Evolutionary conservation across 2,888 invertebrate species (phyloP), one percentile per base, ranked within the genome.

Genomic region (Lasioglossum oenotherae): DNA sequence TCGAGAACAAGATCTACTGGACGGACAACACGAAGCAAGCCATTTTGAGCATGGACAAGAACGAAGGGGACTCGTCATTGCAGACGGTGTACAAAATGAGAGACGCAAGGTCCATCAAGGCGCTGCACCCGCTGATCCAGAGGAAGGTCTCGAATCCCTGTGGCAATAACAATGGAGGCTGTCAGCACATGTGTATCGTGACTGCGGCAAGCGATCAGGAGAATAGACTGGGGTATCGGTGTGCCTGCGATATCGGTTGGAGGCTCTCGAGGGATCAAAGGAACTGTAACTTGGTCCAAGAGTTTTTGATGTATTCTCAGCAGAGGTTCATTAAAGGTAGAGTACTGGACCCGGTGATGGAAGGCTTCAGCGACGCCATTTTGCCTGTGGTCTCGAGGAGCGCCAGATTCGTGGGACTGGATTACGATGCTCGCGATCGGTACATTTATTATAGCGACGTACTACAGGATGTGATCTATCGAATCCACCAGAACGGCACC

Each of bases 361-460:
- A 98, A 94, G 98, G 98, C 0, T 98, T 99, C 94, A 98, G 98
- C 92, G 99, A 99, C 94, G 99, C 99, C 10, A 99, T 99, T 80
- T 96, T 98, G 53, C 99, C 99, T 0, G 98, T 99, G 0, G 98
- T 99, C 0, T 98, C 99, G 0, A 96, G 98, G 79, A 96, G 99
- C 53, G 99, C 99, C 0, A 96, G 99, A 91, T 99, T 99, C 94
- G 99, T 99, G 0, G 99, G 99, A 0, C 95, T 99, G 60, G 99
- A 99, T 94, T 99, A 98, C 93, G 99, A 99, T 95, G 97, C 98
- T 0, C 96, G 97, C 77, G 98, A 98, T 90, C 97, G 98, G 92
- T 98, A 98, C 92, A 98, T 99, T 89, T 99, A 99, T 95, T 99
- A 99, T 95, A 99, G 99, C 0, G 99, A 99, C 94, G 99, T 99